These are phyloP conservation scores for Eulemur coronatus DNA, from an alignment of 2,797 vertebrate genomes.

Conservation along the genomic window DNA sequence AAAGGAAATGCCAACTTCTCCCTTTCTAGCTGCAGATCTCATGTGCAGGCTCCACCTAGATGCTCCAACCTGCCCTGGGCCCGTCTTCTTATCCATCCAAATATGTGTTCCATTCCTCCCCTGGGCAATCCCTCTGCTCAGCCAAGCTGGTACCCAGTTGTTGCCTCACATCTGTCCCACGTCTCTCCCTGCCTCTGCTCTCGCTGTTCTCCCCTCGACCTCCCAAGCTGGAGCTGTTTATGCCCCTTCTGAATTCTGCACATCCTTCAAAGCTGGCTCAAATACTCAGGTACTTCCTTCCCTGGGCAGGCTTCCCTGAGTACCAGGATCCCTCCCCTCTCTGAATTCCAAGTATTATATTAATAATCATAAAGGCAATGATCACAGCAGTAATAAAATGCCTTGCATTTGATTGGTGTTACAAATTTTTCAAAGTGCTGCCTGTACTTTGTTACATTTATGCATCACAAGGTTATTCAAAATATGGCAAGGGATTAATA, in stretches of 20 bases:
- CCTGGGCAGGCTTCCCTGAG: background rate
- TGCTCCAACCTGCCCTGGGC: background rate
- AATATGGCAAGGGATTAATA: constrained; percentile 14
- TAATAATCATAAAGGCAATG: background rate
- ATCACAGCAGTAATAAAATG: background rate
- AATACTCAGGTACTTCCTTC: background rate
- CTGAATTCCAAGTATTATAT: background rate
- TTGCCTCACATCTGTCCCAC: background rate
- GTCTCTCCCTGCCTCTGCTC: background rate
- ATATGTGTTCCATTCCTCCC: background rate
- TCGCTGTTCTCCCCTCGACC: rapidly evolving
- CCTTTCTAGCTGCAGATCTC: background rate
- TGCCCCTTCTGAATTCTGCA: background rate
- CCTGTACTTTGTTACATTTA: background rate
- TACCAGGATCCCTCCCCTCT: background rate
- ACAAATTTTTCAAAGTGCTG: background rate
- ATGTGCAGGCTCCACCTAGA: background rate
- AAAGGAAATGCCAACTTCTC: background rate
- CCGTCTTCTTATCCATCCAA: background rate
- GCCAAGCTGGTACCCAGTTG: background rate
- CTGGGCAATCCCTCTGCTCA: background rate
- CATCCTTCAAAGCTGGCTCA: background rate
- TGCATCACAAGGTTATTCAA: background rate
- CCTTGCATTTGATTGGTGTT: background rate
- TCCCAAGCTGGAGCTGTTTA: background rate